Percentiles rank a stretch among this genome's conserved stretches.
Conservation (phyloP, 2,888 invertebrate genomes). For the Euproctis similis region DNA sequence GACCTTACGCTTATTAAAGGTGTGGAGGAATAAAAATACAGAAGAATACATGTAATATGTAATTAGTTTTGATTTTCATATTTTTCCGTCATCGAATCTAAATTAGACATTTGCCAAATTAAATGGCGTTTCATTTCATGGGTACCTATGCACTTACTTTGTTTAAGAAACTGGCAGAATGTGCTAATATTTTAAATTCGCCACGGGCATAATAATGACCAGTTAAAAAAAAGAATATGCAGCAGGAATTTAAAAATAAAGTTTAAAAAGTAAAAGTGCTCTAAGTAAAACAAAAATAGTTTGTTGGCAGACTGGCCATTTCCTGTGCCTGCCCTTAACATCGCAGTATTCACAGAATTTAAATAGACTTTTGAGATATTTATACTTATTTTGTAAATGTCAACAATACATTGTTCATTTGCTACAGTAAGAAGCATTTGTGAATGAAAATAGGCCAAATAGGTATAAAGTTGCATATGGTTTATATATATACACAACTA, state of each 20-base stretch:
- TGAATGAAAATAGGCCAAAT: too few species aligned
- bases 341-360: neutral
- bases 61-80: too few species aligned
- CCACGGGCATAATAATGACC: neutral
- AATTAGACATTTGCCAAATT: neutral
- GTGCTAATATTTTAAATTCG: neutral
- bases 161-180: too few species aligned
- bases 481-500: too few species aligned
- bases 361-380: neutral
- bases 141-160: too few species aligned
- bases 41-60: too few species aligned
- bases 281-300: neutral
- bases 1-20: too few species aligned
- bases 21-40: too few species aligned
- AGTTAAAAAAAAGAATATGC: neutral
- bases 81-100: neutral
- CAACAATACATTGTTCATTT: constrained; percentile 1
- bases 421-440: neutral
- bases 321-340: neutral
- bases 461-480: too few species aligned
- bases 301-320: neutral
- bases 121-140: too few species aligned
- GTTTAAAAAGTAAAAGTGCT: neutral
- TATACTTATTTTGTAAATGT: neutral
- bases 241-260: neutral